Percentiles rank a stretch among this genome's conserved stretches.
phyloP scores from a whole-genome alignment of 2,888 invertebrate genomes.

The Ceratothoa steindachneri region DNA sequence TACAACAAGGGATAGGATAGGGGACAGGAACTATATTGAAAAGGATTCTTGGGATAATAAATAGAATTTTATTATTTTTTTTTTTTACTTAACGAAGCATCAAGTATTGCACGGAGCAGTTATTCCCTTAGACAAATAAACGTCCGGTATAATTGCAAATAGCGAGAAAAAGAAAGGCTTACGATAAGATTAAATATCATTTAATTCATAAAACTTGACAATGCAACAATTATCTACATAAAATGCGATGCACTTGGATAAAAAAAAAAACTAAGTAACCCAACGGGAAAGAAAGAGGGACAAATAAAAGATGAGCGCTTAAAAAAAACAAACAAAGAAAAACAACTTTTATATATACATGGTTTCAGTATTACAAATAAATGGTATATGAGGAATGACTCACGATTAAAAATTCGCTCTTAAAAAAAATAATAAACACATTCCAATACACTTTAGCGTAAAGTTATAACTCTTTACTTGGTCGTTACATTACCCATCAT shows the following conservation, averaged over 20 bases:
- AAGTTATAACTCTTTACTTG: background rate
- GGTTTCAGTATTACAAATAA: background rate
- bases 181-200: background rate
- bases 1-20: background rate
- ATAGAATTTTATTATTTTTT: too few relatives aligned
- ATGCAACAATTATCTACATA: conserved; percentile 6
- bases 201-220: background rate
- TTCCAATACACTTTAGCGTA: background rate
- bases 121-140: background rate
- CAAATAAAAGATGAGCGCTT: background rate
- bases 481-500: background rate
- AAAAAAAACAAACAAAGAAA: background rate
- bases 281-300: background rate
- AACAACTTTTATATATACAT: background rate
- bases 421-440: background rate
- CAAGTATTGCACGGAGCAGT: background rate
- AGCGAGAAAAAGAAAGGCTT: background rate
- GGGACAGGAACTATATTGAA: background rate
- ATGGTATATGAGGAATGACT: background rate
- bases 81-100: background rate
- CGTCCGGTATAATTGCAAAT: background rate
- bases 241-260: background rate
- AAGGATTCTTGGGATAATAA: background rate
- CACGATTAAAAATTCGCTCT: background rate
- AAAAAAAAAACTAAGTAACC: background rate